Conservation (phyloP, 1,140 invertebrate species). For the Polypedilum pembai region DNA sequence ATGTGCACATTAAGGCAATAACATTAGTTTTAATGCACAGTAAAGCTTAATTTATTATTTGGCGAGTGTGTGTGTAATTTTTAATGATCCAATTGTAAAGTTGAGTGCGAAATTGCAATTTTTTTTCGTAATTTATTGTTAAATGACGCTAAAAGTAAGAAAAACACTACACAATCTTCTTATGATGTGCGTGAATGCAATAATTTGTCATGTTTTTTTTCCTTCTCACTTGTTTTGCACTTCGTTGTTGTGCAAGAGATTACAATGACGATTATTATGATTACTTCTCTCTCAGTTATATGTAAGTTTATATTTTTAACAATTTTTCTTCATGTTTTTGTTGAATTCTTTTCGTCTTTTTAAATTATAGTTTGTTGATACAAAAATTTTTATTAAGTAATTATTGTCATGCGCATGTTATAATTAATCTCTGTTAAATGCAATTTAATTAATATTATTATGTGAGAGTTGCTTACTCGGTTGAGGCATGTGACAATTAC, state of each 20-base stretch:
- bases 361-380: no score
- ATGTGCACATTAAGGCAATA: slow-evolving; percentile 21
- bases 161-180: background rate
- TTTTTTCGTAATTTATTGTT: slow-evolving; percentile 26
- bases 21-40: background rate
- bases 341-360: no score
- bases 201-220: slow-evolving; percentile 9
- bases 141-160: slow-evolving; percentile 16
- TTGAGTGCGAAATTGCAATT: slow-evolving; percentile 20
- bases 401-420: no score
- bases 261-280: background rate
- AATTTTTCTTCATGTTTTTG: background rate
- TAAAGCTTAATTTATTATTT: slow-evolving; percentile 11
- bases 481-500: no score
- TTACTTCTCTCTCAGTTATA: background rate
- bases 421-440: no score
- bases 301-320: slow-evolving; percentile 14
- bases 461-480: no score
- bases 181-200: slow-evolving; percentile 16
- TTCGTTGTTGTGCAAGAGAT: background rate
- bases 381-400: no score
- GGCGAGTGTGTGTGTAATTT: background rate
- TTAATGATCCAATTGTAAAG: slow-evolving; percentile 19
- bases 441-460: no score
- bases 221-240: background rate